Evolutionary conservation across 2,888 invertebrate genomes (phyloP), one percentile per base, ranked within the genome.

Genomic region (Rotaria socialis): DNA sequence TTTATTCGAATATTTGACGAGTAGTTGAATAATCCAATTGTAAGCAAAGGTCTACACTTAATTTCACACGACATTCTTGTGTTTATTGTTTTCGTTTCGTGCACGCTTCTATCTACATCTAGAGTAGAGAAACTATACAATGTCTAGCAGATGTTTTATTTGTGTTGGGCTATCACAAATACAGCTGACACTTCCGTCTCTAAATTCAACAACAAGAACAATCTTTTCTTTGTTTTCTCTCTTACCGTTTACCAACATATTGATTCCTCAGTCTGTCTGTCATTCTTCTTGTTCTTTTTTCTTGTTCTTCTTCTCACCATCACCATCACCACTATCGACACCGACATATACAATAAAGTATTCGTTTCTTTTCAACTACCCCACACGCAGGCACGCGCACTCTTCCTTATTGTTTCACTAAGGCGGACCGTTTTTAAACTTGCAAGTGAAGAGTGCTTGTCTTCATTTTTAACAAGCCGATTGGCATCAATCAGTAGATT

Each of bases 261-360:
- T 7, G 67, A 41, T 67, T 67, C 14, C 35, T 14, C 14, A 67
- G 6, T 67, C 35, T 67, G 6, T 67, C 35, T 67, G 67, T 35
- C 35, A 35, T 67, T 67, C 19, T 41, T 67, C 67, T 35, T 67
- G 67, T 67, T 67, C 35, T 67, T 67, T 67, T 67, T 67, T 67
- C 27, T 35, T 35, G 2, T 35, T 35, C 35, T 35, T 35, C 35
- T 35, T 67, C 67, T 67, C 27, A 67, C 67, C 8, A 50, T 50
- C 27, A 67, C 55, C 55, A 55, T 55, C 22, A 55, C 22, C 4
- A 7, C 55, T 55, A 55, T 55, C 55, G 22, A 55, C 55, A 55
- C 55, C 55, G 22, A 16, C 19, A 41, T 19, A 67, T 35, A 67
- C 14, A 67, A 67, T 41, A 67, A 67, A 67, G 16, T 35, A 67